Percentiles rank a stretch among this genome's conserved stretches.
Conservation (phyloP, 2,113 vertebrate genomes). For the Neolamprologus brichardi region DNA sequence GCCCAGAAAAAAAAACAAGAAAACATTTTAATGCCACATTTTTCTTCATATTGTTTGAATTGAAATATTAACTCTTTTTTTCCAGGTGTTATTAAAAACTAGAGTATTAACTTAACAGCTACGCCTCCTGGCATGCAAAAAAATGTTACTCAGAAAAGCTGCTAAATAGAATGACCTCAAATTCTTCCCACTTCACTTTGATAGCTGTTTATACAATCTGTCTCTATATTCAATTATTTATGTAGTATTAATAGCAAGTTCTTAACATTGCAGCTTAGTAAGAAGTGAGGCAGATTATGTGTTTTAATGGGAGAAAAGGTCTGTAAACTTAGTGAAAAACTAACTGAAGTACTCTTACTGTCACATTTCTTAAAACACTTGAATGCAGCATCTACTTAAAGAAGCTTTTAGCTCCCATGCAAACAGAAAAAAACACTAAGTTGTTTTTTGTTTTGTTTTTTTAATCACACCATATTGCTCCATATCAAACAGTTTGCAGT, state of each 20-base stretch:
- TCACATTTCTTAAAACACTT: background rate
- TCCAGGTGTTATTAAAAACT: background rate
- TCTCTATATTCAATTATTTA: background rate
- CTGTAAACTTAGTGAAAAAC: background rate
- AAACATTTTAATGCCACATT: background rate
- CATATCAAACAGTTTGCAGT: background rate
- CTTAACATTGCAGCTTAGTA: background rate
- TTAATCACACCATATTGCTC: background rate
- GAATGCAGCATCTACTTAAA: background rate
- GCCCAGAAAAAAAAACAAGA: background rate
- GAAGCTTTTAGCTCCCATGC: background rate
- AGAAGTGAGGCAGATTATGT: background rate
- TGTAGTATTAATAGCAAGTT: background rate
- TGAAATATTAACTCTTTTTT: background rate
- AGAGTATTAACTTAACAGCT: background rate
- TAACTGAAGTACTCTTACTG: background rate
- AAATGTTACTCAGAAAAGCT: background rate
- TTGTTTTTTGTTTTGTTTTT: background rate
- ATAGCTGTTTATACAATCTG: background rate
- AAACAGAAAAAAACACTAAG: background rate
- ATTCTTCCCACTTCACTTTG: background rate
- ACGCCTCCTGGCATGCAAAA: background rate
- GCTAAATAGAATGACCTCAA: background rate
- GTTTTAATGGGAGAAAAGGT: background rate
- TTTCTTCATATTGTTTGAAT: background rate